A percentile compares a stretch with the other conserved stretches of the same genome.
Conservation (phyloP, 2,113 vertebrate species). For the Colius striatus region DNA sequence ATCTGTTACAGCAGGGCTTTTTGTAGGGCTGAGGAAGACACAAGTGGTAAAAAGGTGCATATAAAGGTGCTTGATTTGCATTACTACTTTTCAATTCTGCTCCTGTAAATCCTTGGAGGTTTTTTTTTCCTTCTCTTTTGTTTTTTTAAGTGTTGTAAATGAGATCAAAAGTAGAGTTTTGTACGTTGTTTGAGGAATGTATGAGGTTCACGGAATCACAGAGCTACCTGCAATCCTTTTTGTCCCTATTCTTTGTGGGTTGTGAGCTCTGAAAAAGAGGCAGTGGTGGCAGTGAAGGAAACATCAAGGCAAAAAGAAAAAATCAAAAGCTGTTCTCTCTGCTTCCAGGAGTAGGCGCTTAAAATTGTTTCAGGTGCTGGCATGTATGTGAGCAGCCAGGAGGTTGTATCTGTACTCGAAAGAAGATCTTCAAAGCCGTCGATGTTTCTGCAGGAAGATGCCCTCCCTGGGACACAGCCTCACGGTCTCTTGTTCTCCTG, state of each 20-base stretch:
- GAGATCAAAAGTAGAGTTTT: not conserved
- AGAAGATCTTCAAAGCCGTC: not conserved
- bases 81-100: not conserved
- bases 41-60: rapidly evolving
- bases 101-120: not conserved
- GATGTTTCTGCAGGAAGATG: not conserved
- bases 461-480: not conserved
- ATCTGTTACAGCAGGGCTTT: not conserved
- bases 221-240: not conserved
- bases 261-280: not conserved
- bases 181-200: not conserved
- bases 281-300: not conserved
- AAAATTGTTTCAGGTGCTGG: not conserved
- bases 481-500: not conserved
- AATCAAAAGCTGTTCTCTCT: not conserved
- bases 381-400: not conserved
- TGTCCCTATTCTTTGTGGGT: not conserved
- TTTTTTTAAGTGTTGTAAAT: not conserved
- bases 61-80: not conserved
- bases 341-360: not conserved
- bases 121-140: too few relatives aligned
- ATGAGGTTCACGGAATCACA: not conserved
- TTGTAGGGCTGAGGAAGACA: not conserved
- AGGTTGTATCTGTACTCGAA: not conserved
- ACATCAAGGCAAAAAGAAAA: not conserved